These are phyloP conservation scores for Sminthurinus aureus DNA, from an alignment of 2,888 invertebrate species.

Conservation along the genomic window DNA sequence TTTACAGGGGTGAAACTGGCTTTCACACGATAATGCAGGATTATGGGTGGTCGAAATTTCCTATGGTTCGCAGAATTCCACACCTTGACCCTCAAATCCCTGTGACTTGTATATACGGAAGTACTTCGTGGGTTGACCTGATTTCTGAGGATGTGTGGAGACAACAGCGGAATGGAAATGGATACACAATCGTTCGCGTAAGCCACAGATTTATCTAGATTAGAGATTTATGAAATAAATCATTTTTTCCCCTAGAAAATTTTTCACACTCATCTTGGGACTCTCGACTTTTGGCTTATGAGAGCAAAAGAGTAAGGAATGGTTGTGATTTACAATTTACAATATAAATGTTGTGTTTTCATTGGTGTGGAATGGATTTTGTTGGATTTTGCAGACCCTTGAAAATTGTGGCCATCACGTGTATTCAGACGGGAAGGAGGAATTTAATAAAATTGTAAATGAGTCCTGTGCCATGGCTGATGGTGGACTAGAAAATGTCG, in stretches of 20 bases:
- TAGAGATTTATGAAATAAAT: no score
- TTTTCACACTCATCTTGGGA: no score
- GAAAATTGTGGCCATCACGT: constrained; percentile 93
- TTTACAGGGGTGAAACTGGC: constrained; percentile 82
- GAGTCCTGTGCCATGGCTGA: constrained; percentile 71
- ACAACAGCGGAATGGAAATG: constrained; percentile 71
- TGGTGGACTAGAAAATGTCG: not conserved
- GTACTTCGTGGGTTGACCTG: constrained; percentile 93
- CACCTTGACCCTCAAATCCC: constrained; percentile 75
- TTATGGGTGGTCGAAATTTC: constrained; percentile 96
- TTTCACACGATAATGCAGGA: constrained; percentile 88
- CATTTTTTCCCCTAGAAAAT: no score
- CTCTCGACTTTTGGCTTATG: no score
- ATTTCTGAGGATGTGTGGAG: constrained; percentile 80
- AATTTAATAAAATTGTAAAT: constrained; percentile 82
- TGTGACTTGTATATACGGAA: constrained; percentile 89
- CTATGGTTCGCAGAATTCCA: constrained; percentile 84
- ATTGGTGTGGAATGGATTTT: no score
- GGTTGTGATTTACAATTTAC: no score
- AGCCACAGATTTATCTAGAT: constrained; percentile 45
- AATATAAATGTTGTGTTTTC: no score
- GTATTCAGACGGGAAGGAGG: constrained; percentile 87
- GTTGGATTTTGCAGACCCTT: constrained; percentile 71
- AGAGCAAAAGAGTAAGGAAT: no score
- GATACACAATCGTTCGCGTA: constrained; percentile 80